Evolutionary conservation across 2,113 vertebrate species (phyloP).

Genomic region (Elephantulus edwardii): DNA sequence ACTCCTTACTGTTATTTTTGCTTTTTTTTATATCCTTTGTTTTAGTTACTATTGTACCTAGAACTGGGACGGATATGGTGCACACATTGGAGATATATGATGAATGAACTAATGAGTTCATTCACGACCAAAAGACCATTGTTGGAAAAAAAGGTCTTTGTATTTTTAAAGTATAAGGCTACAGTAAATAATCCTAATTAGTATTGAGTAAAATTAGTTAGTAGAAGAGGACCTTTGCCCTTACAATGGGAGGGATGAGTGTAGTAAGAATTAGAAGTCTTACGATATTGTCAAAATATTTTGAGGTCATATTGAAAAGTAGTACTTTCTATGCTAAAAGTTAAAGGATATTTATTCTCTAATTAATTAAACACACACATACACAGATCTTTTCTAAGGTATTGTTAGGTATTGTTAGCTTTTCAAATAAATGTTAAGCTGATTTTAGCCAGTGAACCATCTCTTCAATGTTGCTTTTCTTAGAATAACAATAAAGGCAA

Average conservation of each 20-base stretch:
- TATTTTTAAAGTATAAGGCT: background rate
- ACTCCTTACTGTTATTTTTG: background rate
- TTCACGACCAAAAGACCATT: background rate
- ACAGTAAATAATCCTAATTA: background rate
- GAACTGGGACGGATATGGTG: background rate
- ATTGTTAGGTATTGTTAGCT: background rate
- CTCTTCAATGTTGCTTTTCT: constrained; percentile 8
- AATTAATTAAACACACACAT: constrained; percentile 11
- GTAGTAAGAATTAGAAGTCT: background rate
- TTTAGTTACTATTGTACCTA: background rate
- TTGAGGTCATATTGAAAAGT: background rate
- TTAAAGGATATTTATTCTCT: constrained; percentile 5
- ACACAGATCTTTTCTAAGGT: background rate
- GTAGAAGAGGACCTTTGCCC: background rate
- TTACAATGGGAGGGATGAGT: background rate
- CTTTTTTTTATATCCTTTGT: background rate
- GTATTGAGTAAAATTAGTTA: background rate
- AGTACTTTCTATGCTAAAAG: constrained; percentile 1
- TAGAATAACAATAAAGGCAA: constrained; percentile 43
- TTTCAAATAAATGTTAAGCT: constrained; percentile 38
- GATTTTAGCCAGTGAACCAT: constrained; percentile 26
- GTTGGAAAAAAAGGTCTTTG: background rate
- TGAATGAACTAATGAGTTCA: background rate
- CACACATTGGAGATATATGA: background rate
- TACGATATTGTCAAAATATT: background rate